Evolutionary conservation across 2,888 invertebrate genomes (phyloP).

Genomic region (Drosophila melanosoma): DNA sequence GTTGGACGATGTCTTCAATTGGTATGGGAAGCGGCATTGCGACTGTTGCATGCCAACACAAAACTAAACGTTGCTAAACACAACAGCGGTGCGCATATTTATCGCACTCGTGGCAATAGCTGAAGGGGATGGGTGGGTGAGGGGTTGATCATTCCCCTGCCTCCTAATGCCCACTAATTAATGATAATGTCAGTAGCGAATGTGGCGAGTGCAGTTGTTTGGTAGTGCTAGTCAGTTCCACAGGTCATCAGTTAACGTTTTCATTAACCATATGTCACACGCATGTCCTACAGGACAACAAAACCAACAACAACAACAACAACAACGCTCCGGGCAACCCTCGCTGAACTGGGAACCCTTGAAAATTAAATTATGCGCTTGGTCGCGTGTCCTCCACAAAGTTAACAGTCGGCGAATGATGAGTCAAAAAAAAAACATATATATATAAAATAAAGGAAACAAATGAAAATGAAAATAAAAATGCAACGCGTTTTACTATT

Average conservation of each 20-base stretch:
- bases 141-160: neutral
- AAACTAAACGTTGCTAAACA: conserved; percentile 64
- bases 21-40: conserved; percentile 10
- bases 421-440: conserved; percentile 68
- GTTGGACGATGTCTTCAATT: conserved; percentile 32
- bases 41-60: conserved; percentile 71
- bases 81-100: conserved; percentile 32
- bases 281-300: conserved; percentile 58
- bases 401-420: conserved; percentile 57
- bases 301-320: neutral
- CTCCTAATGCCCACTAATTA: conserved; percentile 57
- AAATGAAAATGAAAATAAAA: conserved; percentile 25
- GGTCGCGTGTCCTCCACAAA: conserved; percentile 68
- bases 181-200: conserved; percentile 54
- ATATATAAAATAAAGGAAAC: conserved; percentile 63
- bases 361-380: conserved; percentile 78
- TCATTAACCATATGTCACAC: conserved; percentile 82
- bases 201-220: conserved; percentile 9
- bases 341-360: conserved; percentile 46
- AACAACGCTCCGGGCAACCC: conserved; percentile 31
- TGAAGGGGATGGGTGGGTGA: conserved; percentile 1
- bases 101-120: conserved; percentile 29
- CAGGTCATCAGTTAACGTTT: conserved; percentile 77
- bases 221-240: conserved; percentile 21
- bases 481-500: conserved; percentile 23